A percentile compares a stretch with the other conserved stretches of the same genome.
These are phyloP conservation scores for Dascillus cervinus DNA, from an alignment of 2,888 invertebrate genomes.

Conservation along the genomic window DNA sequence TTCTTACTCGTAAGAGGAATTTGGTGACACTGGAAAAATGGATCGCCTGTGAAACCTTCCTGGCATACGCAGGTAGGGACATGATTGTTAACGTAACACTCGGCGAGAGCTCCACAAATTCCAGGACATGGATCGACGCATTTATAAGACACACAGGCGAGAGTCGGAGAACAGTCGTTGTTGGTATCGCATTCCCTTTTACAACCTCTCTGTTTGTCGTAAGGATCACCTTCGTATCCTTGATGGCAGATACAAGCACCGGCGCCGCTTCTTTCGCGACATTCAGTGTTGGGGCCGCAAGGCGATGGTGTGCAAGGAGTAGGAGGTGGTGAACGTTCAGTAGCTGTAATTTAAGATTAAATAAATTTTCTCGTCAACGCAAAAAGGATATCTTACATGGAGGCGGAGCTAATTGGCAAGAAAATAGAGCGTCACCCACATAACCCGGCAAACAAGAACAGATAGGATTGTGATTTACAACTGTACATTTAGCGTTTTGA, in stretches of 20 bases:
- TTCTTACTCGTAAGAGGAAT: constrained; percentile 37
- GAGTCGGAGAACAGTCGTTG: constrained; percentile 61
- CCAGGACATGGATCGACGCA: constrained; percentile 80
- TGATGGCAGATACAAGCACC: constrained; percentile 77
- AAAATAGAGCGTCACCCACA: constrained; percentile 65
- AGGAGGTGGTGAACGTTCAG: constrained; percentile 55
- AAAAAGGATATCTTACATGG: constrained; percentile 41
- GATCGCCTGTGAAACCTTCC: constrained; percentile 70
- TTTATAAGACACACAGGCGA: constrained; percentile 74
- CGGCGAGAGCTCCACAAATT: constrained; percentile 73
- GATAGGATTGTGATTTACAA: constrained; percentile 74
- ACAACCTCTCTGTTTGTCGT: constrained; percentile 59
- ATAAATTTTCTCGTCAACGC: background rate
- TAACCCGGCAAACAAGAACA: constrained; percentile 79
- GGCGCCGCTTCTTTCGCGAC: constrained; percentile 72
- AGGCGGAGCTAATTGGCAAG: constrained; percentile 44
- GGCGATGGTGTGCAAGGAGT: constrained; percentile 78
- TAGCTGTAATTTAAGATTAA: constrained; percentile 40
- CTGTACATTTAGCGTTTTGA: constrained; percentile 69
- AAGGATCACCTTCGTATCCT: constrained; percentile 77
- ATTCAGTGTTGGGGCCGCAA: constrained; percentile 80
- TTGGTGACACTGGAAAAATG: constrained; percentile 68
- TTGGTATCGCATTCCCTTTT: constrained; percentile 72
- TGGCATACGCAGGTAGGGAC: constrained; percentile 73
- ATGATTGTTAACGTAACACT: constrained; percentile 71